These are phyloP conservation scores for Arremon brunneinucha DNA, from an alignment of 2,797 vertebrate species.

Conservation along the genomic window DNA sequence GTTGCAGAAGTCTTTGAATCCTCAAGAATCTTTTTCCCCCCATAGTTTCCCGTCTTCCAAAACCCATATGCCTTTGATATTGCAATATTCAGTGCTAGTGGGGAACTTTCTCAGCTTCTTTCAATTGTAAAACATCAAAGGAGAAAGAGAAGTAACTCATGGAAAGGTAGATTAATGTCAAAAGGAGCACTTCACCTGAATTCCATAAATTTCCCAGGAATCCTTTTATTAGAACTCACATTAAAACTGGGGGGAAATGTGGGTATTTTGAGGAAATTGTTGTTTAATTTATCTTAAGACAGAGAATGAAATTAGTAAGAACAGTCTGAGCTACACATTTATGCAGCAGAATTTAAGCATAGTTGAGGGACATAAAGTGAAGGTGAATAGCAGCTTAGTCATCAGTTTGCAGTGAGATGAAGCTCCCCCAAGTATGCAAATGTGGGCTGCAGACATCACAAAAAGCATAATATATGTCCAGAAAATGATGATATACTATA, in stretches of 20 bases:
- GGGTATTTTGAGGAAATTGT: background rate
- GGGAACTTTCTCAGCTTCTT: background rate
- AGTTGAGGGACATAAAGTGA: accelerated
- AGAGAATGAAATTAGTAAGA: background rate
- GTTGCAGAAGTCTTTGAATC: slow-evolving; percentile 25
- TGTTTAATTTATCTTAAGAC: background rate
- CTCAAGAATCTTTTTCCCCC: background rate
- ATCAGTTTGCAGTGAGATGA: background rate
- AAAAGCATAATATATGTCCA: background rate
- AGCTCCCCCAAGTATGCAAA: background rate
- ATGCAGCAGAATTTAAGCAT: background rate
- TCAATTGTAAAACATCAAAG: slow-evolving; percentile 36
- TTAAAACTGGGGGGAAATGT: background rate
- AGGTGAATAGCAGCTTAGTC: background rate
- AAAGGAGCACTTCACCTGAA: background rate
- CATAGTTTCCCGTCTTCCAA: background rate
- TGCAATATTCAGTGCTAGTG: slow-evolving; percentile 22
- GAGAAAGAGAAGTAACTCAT: background rate
- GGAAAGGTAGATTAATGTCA: background rate
- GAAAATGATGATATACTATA: background rate
- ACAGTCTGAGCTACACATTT: background rate
- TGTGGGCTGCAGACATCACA: background rate
- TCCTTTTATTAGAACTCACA: background rate
- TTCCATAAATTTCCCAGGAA: background rate
- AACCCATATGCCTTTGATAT: slow-evolving; percentile 5